Conservation (phyloP, 2,888 invertebrate species). For the Lithophane socia region DNA sequence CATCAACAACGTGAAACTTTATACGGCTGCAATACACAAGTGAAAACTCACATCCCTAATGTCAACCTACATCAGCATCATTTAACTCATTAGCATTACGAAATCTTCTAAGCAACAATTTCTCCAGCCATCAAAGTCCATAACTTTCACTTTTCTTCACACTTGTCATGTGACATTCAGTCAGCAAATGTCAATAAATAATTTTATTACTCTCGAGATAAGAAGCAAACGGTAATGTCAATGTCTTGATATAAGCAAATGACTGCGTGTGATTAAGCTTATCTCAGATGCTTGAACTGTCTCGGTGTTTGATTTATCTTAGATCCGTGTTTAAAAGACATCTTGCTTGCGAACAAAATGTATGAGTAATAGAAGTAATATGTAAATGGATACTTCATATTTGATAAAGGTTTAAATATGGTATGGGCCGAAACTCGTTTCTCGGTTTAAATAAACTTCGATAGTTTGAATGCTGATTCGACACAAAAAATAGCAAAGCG, state of each 20-base stretch:
- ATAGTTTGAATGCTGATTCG: no score
- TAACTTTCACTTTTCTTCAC: slow-evolving; percentile 56
- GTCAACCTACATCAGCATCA: neutral
- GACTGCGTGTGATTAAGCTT: slow-evolving; percentile 28
- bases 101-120: slow-evolving; percentile 23
- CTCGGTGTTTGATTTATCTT: slow-evolving; percentile 31
- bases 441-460: no score
- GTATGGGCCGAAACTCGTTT: no score
- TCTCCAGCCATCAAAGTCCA: slow-evolving; percentile 31
- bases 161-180: slow-evolving; percentile 30
- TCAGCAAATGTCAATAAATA: slow-evolving; percentile 41
- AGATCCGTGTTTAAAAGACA: slow-evolving; percentile 23
- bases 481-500: no score
- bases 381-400: no score
- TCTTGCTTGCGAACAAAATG: neutral
- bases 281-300: slow-evolving; percentile 28
- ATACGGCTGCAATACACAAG: neutral
- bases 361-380: neutral
- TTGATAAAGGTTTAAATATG: no score
- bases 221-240: slow-evolving; percentile 34
- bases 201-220: slow-evolving; percentile 35
- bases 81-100: slow-evolving; percentile 14
- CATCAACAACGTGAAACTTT: neutral
- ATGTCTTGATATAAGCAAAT: slow-evolving; percentile 51
- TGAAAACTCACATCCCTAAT: neutral